phyloP scores from a whole-genome alignment of 2,797 vertebrate genomes.

The Myripristis jacobus region DNA sequence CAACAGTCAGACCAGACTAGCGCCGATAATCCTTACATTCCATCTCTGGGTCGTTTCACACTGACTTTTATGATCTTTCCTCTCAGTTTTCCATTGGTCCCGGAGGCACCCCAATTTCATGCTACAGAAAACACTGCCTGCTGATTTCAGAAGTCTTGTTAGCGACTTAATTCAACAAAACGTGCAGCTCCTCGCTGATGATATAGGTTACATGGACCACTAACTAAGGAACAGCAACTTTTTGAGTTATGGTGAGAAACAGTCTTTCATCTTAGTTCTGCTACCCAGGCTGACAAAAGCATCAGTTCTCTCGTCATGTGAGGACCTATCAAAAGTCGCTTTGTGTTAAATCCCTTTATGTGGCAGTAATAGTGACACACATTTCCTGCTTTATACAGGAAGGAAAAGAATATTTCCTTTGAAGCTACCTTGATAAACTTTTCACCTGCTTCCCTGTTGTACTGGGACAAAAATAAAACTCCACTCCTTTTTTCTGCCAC shows the following conservation, averaged over 20 bases:
- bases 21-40: slow-evolving; percentile 33
- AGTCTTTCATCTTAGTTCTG: too few relatives aligned
- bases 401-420: slow-evolving; percentile 34
- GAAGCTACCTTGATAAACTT: slow-evolving; percentile 29
- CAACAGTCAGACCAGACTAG: slow-evolving; percentile 15
- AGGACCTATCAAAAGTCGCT: too few relatives aligned
- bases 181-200: too few relatives aligned
- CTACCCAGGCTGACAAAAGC: too few relatives aligned
- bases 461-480: slow-evolving; percentile 63
- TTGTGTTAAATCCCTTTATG: neutral
- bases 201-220: too few relatives aligned
- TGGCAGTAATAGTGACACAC: neutral
- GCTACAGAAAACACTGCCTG: neutral
- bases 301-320: too few relatives aligned
- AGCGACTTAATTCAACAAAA: neutral
- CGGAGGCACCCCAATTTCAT: neutral
- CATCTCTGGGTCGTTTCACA: slow-evolving; percentile 8
- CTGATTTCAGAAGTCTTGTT: too few relatives aligned
- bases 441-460: slow-evolving; percentile 32
- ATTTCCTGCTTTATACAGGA: neutral
- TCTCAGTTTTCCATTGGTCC: slow-evolving; percentile 11
- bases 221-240: too few relatives aligned
- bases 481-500: slow-evolving; percentile 29
- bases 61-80: slow-evolving; percentile 15
- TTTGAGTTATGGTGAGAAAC: too few relatives aligned